Evolutionary conservation across 2,888 invertebrate genomes (phyloP).

Genomic region (Melipona beecheii): DNA sequence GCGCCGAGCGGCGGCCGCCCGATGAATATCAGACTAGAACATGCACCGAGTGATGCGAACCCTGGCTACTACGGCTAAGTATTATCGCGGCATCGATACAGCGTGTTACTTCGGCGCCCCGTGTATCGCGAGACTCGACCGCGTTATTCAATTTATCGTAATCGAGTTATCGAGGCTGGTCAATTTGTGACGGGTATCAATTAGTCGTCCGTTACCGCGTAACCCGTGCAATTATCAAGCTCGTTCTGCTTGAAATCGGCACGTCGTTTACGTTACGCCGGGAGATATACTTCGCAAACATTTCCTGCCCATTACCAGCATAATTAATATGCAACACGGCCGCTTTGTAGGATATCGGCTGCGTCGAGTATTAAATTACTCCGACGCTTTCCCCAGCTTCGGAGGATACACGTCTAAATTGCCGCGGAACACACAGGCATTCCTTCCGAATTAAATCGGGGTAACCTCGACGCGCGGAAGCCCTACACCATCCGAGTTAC

Average conservation of each 20-base stretch:
- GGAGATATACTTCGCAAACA: constrained; percentile 31
- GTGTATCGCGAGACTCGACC: background rate
- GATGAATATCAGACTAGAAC: constrained; percentile 2
- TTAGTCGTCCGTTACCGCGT: constrained; percentile 5
- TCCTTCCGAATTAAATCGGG: constrained; percentile 45
- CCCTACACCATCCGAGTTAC: background rate
- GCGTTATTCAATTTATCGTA: constrained; percentile 36
- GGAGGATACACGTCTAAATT: constrained; percentile 44
- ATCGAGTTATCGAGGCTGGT: constrained; percentile 12
- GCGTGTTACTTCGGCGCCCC: background rate
- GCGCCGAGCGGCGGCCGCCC: constrained; percentile 1
- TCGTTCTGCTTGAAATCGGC: constrained; percentile 9
- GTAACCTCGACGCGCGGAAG: background rate
- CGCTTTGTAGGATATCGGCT: constrained; percentile 49
- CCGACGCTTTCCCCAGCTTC: constrained; percentile 15
- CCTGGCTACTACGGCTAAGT: background rate
- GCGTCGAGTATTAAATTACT: constrained; percentile 39
- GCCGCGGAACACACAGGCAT: constrained; percentile 29
- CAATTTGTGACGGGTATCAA: constrained; percentile 42
- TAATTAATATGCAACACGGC: constrained; percentile 42
- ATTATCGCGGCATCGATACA: background rate
- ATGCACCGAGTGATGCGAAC: background rate
- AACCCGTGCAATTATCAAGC: constrained; percentile 30
- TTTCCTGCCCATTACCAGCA: constrained; percentile 43
- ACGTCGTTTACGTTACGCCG: constrained; percentile 32